Conservation (phyloP, 2,113 vertebrate genomes). For the Dryoscopus gambensis region DNA sequence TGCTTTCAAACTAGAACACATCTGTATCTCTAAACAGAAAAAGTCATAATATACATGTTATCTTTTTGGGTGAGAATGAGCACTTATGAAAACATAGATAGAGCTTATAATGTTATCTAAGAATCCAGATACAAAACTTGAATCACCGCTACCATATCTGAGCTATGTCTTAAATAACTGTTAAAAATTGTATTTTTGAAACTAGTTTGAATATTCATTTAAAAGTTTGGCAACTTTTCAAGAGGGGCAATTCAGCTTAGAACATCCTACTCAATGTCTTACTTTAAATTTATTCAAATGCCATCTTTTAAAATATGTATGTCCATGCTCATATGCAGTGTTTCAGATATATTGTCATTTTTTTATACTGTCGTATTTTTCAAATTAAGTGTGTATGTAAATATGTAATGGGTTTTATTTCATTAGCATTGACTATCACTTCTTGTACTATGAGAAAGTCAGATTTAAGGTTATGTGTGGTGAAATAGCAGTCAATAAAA, state of each 20-base stretch:
- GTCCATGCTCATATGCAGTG: neutral
- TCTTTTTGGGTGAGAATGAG: neutral
- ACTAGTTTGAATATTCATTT: neutral
- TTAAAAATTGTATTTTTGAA: neutral
- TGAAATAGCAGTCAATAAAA: constrained; percentile 21
- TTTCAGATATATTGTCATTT: neutral
- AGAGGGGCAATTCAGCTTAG: neutral
- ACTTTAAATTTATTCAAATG: neutral
- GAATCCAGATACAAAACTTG: neutral
- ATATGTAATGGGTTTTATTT: neutral
- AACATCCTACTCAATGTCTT: neutral
- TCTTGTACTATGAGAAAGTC: neutral
- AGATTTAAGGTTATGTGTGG: neutral
- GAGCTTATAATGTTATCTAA: neutral
- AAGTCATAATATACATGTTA: neutral
- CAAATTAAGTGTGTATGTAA: neutral
- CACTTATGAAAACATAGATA: neutral
- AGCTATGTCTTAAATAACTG: neutral
- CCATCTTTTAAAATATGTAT: neutral
- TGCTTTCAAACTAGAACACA: too few relatives aligned
- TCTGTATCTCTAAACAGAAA: neutral
- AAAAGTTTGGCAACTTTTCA: neutral
- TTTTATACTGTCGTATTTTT: neutral
- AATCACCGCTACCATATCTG: neutral
- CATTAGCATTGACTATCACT: neutral